These are phyloP conservation scores for Osmerus eperlanus DNA, from an alignment of 2,113 vertebrate genomes.

Conservation along the genomic window DNA sequence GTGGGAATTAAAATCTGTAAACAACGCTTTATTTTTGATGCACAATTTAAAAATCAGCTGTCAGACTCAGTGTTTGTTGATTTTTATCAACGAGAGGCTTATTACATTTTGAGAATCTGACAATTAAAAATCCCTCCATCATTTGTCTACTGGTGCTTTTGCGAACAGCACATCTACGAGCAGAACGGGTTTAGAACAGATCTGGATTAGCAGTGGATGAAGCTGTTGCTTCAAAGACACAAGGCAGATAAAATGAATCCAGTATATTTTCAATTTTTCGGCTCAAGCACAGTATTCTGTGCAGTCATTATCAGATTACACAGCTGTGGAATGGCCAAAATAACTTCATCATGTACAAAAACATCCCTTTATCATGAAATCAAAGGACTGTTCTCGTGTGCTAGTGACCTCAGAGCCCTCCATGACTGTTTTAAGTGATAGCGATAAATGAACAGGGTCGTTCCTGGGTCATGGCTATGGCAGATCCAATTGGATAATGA, in stretches of 20 bases:
- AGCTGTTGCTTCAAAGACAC: neutral
- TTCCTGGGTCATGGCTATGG: constrained; percentile 29
- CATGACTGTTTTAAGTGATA: constrained; percentile 22
- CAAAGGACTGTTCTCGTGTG: neutral
- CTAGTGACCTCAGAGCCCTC: neutral
- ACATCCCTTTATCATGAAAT: constrained; percentile 8
- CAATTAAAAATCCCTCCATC: constrained; percentile 75
- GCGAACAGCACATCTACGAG: too few species aligned
- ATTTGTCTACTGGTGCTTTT: constrained; percentile 16
- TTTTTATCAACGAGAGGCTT: constrained; percentile 74
- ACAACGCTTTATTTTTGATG: constrained; percentile 56
- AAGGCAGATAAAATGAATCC: neutral
- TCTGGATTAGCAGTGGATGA: neutral
- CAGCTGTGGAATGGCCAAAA: neutral
- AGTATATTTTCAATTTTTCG: constrained; percentile 26
- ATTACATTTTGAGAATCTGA: constrained; percentile 72
- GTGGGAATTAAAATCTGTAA: constrained; percentile 74
- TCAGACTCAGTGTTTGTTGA: constrained; percentile 72
- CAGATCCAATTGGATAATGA: constrained; percentile 41
- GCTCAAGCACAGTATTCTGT: constrained; percentile 13
- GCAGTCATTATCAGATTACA: constrained; percentile 21
- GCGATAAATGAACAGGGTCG: constrained; percentile 28
- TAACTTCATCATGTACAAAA: neutral
- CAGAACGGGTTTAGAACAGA: too few species aligned
- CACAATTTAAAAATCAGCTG: constrained; percentile 68